phyloP scores from a whole-genome alignment of 2,888 invertebrate genomes.

The Rhingia rostrata region DNA sequence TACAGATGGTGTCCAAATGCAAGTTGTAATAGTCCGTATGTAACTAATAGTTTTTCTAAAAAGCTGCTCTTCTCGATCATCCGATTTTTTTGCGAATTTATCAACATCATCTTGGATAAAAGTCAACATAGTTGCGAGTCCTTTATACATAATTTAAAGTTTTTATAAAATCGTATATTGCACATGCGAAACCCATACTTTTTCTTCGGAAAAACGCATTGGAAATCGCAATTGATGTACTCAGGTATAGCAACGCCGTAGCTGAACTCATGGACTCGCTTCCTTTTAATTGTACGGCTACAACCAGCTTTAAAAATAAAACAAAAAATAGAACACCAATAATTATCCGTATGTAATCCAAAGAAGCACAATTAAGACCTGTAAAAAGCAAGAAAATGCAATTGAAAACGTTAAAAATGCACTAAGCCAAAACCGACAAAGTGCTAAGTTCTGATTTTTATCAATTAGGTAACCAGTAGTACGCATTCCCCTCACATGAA shows the following conservation, averaged over 20 bases:
- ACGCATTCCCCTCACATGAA: slow-evolving; percentile 76
- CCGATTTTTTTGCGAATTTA: slow-evolving; percentile 71
- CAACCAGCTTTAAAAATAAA: too few species aligned
- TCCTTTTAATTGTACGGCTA: background rate
- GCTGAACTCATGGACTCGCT: slow-evolving; percentile 77
- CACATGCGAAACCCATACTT: slow-evolving; percentile 75
- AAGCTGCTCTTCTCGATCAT: slow-evolving; percentile 75
- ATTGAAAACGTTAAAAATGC: slow-evolving; percentile 77
- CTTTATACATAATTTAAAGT: slow-evolving; percentile 50
- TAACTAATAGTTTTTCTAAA: slow-evolving; percentile 75
- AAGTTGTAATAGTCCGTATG: slow-evolving; percentile 74
- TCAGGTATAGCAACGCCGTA: slow-evolving; percentile 77
- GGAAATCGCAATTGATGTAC: slow-evolving; percentile 77
- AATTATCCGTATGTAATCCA: background rate
- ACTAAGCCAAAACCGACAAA: slow-evolving; percentile 75
- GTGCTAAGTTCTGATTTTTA: slow-evolving; percentile 72
- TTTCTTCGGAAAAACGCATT: slow-evolving; percentile 77
- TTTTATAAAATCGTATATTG: background rate
- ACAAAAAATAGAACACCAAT: background rate
- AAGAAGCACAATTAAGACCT: slow-evolving; percentile 53
- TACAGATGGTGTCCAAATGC: slow-evolving; percentile 77
- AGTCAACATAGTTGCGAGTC: slow-evolving; percentile 75
- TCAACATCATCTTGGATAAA: slow-evolving; percentile 76
- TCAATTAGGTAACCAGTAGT: slow-evolving; percentile 77
- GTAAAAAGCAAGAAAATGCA: slow-evolving; percentile 75